Percentiles rank a stretch among this genome's conserved stretches.
Evolutionary conservation across 2,888 invertebrate species (phyloP).

Genomic region (Ornithoptera priamus): DNA sequence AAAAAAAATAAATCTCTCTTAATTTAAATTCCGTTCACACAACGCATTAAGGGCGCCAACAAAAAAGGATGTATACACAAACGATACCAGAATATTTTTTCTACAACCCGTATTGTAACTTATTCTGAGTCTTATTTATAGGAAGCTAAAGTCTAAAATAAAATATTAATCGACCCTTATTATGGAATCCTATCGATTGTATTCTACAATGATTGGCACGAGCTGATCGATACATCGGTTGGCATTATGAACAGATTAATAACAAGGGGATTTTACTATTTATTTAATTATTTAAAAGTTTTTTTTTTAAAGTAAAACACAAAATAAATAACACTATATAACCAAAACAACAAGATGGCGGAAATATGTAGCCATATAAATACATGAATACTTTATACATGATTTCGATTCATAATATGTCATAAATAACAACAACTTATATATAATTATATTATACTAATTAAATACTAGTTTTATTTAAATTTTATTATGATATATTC

Average conservation of each 20-base stretch:
- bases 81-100: conserved; percentile 12
- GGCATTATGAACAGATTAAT: conserved; percentile 9
- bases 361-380: too few species aligned
- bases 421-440: too few species aligned
- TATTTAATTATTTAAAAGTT: not conserved
- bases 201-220: conserved; percentile 31
- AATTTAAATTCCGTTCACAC: conserved; percentile 56
- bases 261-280: conserved; percentile 12
- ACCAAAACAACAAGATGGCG: too few species aligned
- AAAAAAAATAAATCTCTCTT: conserved; percentile 41
- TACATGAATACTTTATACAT: too few species aligned
- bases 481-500: too few species aligned
- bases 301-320: too few species aligned
- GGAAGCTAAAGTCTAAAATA: conserved; percentile 10
- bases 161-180: not conserved
- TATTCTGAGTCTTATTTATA: conserved; percentile 1
- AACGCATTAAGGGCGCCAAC: conserved; percentile 48
- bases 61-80: conserved; percentile 37
- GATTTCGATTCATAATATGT: too few species aligned
- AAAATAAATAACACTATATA: too few species aligned
- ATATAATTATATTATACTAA: too few species aligned
- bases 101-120: conserved; percentile 3
- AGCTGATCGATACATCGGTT: conserved; percentile 29
- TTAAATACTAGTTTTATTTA: too few species aligned
- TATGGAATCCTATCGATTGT: not conserved